phyloP scores from a whole-genome alignment of 2,888 invertebrate genomes.

The Chaetoderma sp. region DNA sequence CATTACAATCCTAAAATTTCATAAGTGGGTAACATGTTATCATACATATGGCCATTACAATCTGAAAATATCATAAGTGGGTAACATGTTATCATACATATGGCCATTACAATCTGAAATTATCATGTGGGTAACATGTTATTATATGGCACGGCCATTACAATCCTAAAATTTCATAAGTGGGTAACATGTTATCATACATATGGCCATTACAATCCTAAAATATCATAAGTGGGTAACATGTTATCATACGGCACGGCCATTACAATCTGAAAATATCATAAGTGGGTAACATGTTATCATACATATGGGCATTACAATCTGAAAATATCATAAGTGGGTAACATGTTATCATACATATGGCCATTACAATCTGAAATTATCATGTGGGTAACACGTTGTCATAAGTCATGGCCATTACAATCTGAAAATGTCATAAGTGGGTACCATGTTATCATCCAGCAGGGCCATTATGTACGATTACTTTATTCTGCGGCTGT shows the following conservation, averaged over 20 bases:
- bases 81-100: too few relatives aligned
- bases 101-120: neutral
- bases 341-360: constrained; percentile 98
- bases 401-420: neutral
- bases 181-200: too few relatives aligned
- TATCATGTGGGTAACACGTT: too few relatives aligned
- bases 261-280: constrained; percentile 82
- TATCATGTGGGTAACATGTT: too few relatives aligned
- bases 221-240: constrained; percentile 96
- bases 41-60: constrained; percentile 98
- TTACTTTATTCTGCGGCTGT: too few relatives aligned
- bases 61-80: constrained; percentile 72
- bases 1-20: neutral
- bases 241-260: constrained; percentile 99
- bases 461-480: constrained; percentile 99
- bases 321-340: neutral
- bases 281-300: too few relatives aligned
- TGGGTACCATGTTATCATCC: constrained; percentile 96
- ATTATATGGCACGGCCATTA: neutral
- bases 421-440: neutral
- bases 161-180: neutral
- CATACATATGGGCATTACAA: neutral
- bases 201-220: too few relatives aligned
- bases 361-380: constrained; percentile 88
- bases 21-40: too few relatives aligned